phyloP scores from a whole-genome alignment of 2,113 vertebrate genomes.

The Megaceryle maxima region DNA sequence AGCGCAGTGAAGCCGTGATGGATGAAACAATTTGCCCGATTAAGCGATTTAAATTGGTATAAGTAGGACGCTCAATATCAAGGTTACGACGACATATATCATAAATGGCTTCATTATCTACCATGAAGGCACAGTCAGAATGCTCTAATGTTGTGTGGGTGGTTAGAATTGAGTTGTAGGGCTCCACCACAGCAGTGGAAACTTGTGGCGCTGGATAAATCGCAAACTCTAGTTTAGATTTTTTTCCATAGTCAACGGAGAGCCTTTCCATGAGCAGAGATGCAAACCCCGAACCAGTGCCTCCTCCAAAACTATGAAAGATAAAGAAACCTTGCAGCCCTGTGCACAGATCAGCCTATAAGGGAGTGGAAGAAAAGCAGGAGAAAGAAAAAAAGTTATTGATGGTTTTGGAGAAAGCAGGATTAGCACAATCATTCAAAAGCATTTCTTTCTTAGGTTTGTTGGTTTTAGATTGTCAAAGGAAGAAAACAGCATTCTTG shows the following conservation, averaged over 20 bases:
- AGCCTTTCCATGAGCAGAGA: slow-evolving; percentile 75
- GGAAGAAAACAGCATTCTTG: neutral
- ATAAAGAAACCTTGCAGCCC: slow-evolving; percentile 75
- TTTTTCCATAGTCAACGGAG: slow-evolving; percentile 73
- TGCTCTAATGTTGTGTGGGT: slow-evolving; percentile 87
- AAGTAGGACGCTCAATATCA: slow-evolving; percentile 71
- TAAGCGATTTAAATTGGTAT: slow-evolving; percentile 73
- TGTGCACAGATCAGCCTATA: slow-evolving; percentile 63
- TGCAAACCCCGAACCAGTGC: slow-evolving; percentile 72
- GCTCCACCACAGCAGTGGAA: slow-evolving; percentile 74
- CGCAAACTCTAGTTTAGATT: slow-evolving; percentile 71
- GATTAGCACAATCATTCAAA: neutral
- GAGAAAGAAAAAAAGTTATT: neutral
- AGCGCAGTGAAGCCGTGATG: slow-evolving; percentile 73
- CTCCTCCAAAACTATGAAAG: slow-evolving; percentile 73
- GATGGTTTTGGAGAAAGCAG: neutral
- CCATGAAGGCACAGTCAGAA: slow-evolving; percentile 76
- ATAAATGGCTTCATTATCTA: slow-evolving; percentile 73
- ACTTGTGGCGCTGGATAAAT: slow-evolving; percentile 74
- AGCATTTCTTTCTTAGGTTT: neutral
- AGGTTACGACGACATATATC: slow-evolving; percentile 74
- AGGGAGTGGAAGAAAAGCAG: neutral
- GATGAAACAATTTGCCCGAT: slow-evolving; percentile 77
- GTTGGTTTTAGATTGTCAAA: neutral
- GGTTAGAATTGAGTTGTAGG: slow-evolving; percentile 79